Evolutionary conservation across 1,140 invertebrate species (phyloP).

Genomic region (Nymphalis io): DNA sequence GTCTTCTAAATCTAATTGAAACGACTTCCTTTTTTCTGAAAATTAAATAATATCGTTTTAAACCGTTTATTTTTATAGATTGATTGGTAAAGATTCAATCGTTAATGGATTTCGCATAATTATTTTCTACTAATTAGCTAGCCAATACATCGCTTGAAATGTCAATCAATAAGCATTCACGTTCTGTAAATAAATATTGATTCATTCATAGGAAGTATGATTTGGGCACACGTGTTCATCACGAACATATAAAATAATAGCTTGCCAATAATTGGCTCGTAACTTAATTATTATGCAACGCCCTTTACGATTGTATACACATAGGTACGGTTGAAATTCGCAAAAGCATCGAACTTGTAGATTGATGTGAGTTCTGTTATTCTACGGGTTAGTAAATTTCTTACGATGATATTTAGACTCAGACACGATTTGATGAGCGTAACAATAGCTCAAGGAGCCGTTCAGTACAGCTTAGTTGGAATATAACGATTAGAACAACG

Average conservation of each 20-base stretch:
- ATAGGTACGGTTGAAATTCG: not conserved
- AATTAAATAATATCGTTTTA: constrained; percentile 27
- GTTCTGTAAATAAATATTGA: constrained; percentile 9
- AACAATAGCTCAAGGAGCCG: constrained; percentile 5
- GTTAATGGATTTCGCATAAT: not conserved
- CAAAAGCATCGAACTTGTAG: not conserved
- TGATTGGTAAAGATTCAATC: not conserved
- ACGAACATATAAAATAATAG: not conserved
- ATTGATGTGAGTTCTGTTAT: constrained; percentile 1
- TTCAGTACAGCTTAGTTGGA: not conserved
- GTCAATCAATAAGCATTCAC: not conserved
- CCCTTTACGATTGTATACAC: not conserved
- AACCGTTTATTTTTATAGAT: not conserved
- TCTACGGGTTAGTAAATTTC: not conserved
- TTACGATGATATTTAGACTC: not conserved
- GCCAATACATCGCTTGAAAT: not conserved
- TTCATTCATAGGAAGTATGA: constrained; percentile 5
- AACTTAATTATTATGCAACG: not conserved
- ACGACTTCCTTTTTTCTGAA: constrained; percentile 82
- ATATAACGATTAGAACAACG: not conserved
- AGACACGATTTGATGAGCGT: not conserved
- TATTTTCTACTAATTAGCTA: not conserved
- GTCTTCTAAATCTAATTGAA: constrained; percentile 83
- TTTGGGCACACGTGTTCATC: not conserved
- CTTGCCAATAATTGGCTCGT: not conserved